These are phyloP conservation scores for Dolichotis patagonum DNA, from an alignment of 2,113 vertebrate genomes.

Conservation along the genomic window DNA sequence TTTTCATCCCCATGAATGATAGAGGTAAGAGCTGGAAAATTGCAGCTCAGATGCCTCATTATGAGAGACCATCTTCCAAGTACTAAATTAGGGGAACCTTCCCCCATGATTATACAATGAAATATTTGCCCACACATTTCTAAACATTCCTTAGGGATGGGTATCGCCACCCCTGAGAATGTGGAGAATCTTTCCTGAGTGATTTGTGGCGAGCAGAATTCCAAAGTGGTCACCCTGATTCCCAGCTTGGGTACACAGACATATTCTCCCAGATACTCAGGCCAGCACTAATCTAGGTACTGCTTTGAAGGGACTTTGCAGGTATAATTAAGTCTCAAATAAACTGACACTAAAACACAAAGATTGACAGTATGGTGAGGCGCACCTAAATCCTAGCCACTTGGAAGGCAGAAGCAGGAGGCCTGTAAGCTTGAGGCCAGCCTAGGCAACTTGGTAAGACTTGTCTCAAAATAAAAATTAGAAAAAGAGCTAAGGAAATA, in stretches of 20 bases:
- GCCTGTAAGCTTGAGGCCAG: too few relatives aligned
- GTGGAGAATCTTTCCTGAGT: neutral
- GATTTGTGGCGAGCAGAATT: neutral
- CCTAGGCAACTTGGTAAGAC: neutral
- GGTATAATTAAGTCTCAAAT: slow-evolving; percentile 12
- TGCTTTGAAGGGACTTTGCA: slow-evolving; percentile 32
- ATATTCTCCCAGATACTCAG: neutral
- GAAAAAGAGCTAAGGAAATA: neutral
- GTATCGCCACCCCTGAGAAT: too few relatives aligned
- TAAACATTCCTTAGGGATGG: neutral
- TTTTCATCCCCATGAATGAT: neutral
- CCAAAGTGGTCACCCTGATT: neutral
- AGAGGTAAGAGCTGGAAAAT: neutral
- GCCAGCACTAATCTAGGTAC: neutral
- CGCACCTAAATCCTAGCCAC: neutral
- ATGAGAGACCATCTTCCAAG: neutral
- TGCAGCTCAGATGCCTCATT: neutral
- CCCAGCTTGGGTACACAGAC: neutral
- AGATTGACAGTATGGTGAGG: neutral
- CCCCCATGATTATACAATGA: neutral
- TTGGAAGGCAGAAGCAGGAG: neutral
- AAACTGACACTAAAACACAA: neutral
- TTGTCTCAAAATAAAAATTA: neutral
- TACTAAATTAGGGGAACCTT: neutral
- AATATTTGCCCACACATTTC: neutral